These are phyloP conservation scores for Tetraodon nigroviridis DNA, from an alignment of 2,113 vertebrate species.

Conservation along the genomic window DNA sequence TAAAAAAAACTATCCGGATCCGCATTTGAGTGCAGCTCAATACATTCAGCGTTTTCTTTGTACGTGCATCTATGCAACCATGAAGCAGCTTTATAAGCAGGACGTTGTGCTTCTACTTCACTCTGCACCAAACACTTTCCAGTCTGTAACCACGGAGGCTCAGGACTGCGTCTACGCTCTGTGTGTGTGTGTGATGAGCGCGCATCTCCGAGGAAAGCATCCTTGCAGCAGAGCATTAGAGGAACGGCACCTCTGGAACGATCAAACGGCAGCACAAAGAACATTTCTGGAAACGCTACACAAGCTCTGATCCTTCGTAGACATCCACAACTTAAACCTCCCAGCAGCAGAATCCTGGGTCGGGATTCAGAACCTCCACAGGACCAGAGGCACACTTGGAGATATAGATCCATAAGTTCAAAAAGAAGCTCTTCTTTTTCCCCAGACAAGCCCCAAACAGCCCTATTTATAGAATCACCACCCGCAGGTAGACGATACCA, in stretches of 20 bases:
- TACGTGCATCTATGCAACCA: background rate
- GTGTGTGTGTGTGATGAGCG: conserved; percentile 41
- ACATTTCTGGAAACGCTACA: conserved; percentile 19
- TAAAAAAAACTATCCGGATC: background rate
- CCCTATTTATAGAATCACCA: conserved; percentile 46
- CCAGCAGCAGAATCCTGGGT: background rate
- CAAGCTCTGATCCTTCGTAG: conserved; percentile 13
- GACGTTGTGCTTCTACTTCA: conserved; percentile 4
- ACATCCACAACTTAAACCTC: background rate
- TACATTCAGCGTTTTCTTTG: background rate
- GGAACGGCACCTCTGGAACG: conserved; percentile 43
- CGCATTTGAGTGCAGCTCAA: background rate
- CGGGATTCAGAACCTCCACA: too few species aligned
- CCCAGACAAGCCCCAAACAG: conserved; percentile 16
- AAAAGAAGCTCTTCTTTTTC: conserved; percentile 27
- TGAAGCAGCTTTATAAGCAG: background rate
- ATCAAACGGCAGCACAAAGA: conserved; percentile 32
- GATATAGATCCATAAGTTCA: conserved; percentile 4
- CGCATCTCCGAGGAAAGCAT: conserved; percentile 32
- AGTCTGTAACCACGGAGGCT: conserved; percentile 53
- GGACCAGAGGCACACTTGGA: too few species aligned
- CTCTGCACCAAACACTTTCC: conserved; percentile 24
- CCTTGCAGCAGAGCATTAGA: conserved; percentile 31
- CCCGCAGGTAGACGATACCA: conserved; percentile 39
- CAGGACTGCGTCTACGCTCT: conserved; percentile 33